Percentiles rank a stretch among this genome's conserved stretches.
phyloP scores from a whole-genome alignment of 2,797 vertebrate genomes.

The Ctenopoma multispine region DNA sequence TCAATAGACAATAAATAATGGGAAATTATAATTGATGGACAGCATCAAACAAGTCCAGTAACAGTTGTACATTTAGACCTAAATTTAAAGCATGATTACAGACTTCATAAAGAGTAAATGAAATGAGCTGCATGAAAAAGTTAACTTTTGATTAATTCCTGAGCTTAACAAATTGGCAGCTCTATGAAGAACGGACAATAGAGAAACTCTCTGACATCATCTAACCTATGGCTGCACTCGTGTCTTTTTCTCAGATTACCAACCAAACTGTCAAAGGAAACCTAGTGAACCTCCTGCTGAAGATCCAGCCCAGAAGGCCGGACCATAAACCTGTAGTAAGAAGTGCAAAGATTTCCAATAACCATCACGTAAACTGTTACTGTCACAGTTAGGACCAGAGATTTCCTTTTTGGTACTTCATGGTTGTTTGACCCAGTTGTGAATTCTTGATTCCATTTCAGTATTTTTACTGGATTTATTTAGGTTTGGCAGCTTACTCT shows the following conservation, averaged over 20 bases:
- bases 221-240: slow-evolving; percentile 43
- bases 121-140: too few species aligned
- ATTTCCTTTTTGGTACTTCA: slow-evolving; percentile 49
- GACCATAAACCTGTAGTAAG: slow-evolving; percentile 46
- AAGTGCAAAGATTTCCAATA: slow-evolving; percentile 47
- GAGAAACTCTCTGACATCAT: slow-evolving; percentile 14
- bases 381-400: slow-evolving; percentile 35
- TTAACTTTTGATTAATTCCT: too few species aligned
- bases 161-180: slow-evolving; percentile 15
- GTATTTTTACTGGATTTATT: slow-evolving; percentile 59
- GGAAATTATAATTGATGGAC: too few species aligned
- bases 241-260: slow-evolving; percentile 56
- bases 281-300: slow-evolving; percentile 43
- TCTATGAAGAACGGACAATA: slow-evolving; percentile 17
- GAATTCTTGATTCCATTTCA: slow-evolving; percentile 49
- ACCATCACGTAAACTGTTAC: slow-evolving; percentile 55
- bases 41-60: too few species aligned
- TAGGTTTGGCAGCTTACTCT: slow-evolving; percentile 45
- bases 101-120: too few species aligned
- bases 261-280: slow-evolving; percentile 50
- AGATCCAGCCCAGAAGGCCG: slow-evolving; percentile 25
- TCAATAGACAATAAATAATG: background rate
- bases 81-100: too few species aligned
- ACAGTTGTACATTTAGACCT: too few species aligned
- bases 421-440: slow-evolving; percentile 37